A percentile compares a stretch with the other conserved stretches of the same genome.
Evolutionary conservation across 2,888 invertebrate genomes (phyloP).

Genomic region (Ectemnius cavifrons): DNA sequence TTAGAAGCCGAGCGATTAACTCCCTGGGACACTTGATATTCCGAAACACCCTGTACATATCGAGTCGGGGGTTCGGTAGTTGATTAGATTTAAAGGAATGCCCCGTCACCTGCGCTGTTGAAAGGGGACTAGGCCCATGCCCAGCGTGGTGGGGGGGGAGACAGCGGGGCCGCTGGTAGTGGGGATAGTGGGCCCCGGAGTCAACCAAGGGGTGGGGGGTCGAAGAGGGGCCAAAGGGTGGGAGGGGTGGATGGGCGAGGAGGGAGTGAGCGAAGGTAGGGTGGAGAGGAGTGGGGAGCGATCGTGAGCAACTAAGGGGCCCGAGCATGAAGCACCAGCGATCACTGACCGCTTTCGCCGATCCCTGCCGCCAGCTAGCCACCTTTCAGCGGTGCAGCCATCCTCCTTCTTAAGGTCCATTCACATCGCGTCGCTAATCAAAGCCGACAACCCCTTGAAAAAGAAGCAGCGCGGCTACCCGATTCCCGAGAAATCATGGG

Average conservation of each 20-base stretch:
- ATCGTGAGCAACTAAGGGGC: conserved; percentile 62
- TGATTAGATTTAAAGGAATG: conserved; percentile 67
- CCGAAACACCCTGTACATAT: conserved; percentile 55
- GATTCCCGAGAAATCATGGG: conserved; percentile 53
- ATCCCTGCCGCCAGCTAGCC: conserved; percentile 64
- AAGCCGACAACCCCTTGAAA: conserved; percentile 47
- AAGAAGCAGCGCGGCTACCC: conserved; percentile 45
- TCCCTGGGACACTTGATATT: conserved; percentile 27
- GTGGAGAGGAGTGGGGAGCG: conserved; percentile 32
- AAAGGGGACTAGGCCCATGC: conserved; percentile 63
- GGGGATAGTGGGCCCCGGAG: background rate
- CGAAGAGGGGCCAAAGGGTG: conserved; percentile 14
- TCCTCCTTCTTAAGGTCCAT: conserved; percentile 63
- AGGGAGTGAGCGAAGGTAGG: conserved; percentile 37
- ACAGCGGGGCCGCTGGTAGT: conserved; percentile 14
- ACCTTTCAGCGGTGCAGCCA: conserved; percentile 67
- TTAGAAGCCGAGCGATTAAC: conserved; percentile 7
- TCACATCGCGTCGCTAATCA: conserved; percentile 63
- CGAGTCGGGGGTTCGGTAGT: conserved; percentile 59
- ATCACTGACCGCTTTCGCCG: conserved; percentile 70
- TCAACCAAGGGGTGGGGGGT: conserved; percentile 24
- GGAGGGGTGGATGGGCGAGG: conserved; percentile 28
- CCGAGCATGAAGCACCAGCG: conserved; percentile 63
- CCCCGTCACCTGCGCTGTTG: conserved; percentile 66
- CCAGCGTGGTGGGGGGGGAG: conserved; percentile 10